Base-by-base conservation (phyloP, 2,113 vertebrate genomes). In the Larimichthys crocea region DNA sequence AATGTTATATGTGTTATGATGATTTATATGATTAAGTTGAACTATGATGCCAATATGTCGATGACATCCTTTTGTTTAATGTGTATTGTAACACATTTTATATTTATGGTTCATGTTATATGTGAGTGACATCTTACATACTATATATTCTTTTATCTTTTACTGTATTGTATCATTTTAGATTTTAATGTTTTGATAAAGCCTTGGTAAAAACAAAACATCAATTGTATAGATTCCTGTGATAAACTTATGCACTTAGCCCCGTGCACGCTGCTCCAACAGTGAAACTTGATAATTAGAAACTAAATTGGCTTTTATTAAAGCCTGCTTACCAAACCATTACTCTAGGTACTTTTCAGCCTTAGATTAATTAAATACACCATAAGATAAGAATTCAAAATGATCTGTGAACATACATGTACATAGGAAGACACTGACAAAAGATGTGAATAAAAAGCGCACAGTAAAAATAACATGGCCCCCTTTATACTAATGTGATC, bases 281-380 rank as follows among this genome's bases (percentile, higher is more conserved):
- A 63, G 16, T 79, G 68, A 65, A 35, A 10, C 71, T 76, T 44
- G 81, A 77, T 78, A 75, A 89, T 89, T 85, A 88, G 24, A 76
- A 60, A 64, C 67, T 82, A 86, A 91, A 89, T 35, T 79, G 74
- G 50, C 66, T 44, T 56, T 22, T 84, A 90, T 83, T 81, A 85
- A 52, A 68, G 52, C 50, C 67, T 64, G 22, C 56, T 44, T 44
- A 65, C 20, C 20, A 62, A 79, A 46, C 31, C 19, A 76, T 70
- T 84, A 84, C 16, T 69, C 56, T 48, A 3, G 55, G 50, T 79
- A 77, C 61, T 91, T 74, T 64, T 83, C 64, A 69, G n/a, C 7
- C 69, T 52, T 56, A 53, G 31, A 69, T 60, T 71, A 50, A 81
- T 72, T 61, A 1, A 24, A 20, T 48, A 53, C 20, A 67, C 64